A percentile compares a stretch with the other conserved stretches of the same genome.
phyloP scores from a whole-genome alignment of 1,140 invertebrate species.

The Odontomachus brunneus region DNA sequence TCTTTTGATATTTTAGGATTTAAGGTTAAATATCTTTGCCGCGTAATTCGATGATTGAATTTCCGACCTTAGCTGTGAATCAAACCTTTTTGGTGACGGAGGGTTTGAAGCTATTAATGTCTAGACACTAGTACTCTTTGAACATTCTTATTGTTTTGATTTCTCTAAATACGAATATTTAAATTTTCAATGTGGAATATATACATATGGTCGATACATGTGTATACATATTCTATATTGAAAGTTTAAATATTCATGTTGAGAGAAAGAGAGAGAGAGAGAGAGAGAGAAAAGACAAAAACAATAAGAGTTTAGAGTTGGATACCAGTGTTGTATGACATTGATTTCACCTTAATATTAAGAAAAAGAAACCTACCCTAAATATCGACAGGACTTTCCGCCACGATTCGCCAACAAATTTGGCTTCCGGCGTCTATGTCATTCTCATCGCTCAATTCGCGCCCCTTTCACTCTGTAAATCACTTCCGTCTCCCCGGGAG shows the following conservation, averaged over 20 bases:
- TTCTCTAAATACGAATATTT: too few species aligned
- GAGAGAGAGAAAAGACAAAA: too few species aligned
- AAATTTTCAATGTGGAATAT: too few species aligned
- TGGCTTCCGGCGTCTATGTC: not conserved
- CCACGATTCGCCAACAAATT: not conserved
- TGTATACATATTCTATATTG: too few species aligned
- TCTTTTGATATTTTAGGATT: not conserved
- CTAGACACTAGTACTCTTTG: too few species aligned
- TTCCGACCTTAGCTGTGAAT: not conserved
- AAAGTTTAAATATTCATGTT: too few species aligned
- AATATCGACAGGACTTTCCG: conserved; percentile 14
- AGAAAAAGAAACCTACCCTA: not conserved
- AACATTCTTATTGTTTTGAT: too few species aligned
- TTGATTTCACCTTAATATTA: too few species aligned
- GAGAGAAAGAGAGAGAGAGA: too few species aligned
- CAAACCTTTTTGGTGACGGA: not conserved
- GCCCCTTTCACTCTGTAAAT: not conserved
- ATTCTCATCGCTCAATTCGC: not conserved
- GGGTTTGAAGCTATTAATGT: not conserved
- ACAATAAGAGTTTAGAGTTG: too few species aligned
- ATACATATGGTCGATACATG: too few species aligned
- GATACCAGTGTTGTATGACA: too few species aligned
- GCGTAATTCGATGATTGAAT: not conserved
- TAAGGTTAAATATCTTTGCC: not conserved
- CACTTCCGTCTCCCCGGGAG: not conserved